Base-by-base conservation (phyloP, 2,888 invertebrate genomes). In the Aphidoletes aphidimyza region DNA sequence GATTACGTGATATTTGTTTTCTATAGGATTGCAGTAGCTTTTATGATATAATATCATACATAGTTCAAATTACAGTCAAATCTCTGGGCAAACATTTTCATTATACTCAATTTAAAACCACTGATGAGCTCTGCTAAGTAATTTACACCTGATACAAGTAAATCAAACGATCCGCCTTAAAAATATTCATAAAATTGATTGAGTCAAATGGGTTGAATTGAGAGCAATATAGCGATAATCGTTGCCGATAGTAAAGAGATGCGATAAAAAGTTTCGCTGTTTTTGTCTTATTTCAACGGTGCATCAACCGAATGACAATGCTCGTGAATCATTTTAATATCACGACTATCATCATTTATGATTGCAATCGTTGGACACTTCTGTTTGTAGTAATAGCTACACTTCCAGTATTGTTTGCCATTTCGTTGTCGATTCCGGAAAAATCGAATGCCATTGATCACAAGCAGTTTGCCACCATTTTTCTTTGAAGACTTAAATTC, bases 361-460 rank as follows among this genome's bases (percentile, higher is more conserved):
- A 90, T 89, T 0, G 90, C 90, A 84, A 90, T 90, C 17, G 90
- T 89, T 9, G 90, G 90, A 86, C 90, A 90, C 83, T 90, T 90
- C 49, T 89, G 89, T 86, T 90, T 90, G 84, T 90, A 90, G 85
- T 90, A 90, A 85, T 90, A 89, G 83, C 89, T 89, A 85, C 90
- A 90, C 86, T 90, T 90, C 90, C 90, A 90, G 85, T 90, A 90
- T 86, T 90, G 90, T 47, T 89, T 86, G 5, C 89, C 88, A 0
- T 89, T 90, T 26, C 90, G 89, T 84, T 90, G 90, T 85, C 90
- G 89, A 85, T 90, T 90, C 30, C 90, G 88, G 86, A 90, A 90
- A 87, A 90, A 90, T 14, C 90, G 88, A 85, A 90, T 89, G 11
- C 90, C 90, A 87, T 90, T 90, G 69, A 90, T 89, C 0, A 90